Percentiles rank a stretch among this genome's conserved stretches.
Evolutionary conservation across 2,888 invertebrate species (phyloP).

Genomic region (Leptopilina drosophilae): DNA sequence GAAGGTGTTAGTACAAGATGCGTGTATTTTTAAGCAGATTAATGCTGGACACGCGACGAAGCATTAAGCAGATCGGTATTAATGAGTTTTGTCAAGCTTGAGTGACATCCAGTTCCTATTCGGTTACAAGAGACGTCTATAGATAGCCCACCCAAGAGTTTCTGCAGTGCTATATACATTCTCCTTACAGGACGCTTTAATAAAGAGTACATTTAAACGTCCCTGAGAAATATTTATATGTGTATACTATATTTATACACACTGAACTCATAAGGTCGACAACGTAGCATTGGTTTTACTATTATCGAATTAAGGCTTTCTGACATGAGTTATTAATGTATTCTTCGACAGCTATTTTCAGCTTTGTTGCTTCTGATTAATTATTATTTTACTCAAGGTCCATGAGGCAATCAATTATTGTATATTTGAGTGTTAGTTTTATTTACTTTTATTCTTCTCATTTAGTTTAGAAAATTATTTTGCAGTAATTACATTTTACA

Average conservation of each 20-base stretch:
- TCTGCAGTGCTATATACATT: conserved; percentile 63
- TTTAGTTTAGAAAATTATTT: too few species aligned
- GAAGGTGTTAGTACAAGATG: conserved; percentile 29
- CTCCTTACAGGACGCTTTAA: conserved; percentile 50
- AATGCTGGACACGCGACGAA: conserved; percentile 73
- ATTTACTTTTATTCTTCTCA: not conserved
- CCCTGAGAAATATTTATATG: conserved; percentile 49
- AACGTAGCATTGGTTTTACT: conserved; percentile 15
- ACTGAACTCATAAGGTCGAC: not conserved
- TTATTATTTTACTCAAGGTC: conserved; percentile 16
- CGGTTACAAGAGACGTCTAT: conserved; percentile 74
- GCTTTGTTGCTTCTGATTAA: conserved; percentile 9
- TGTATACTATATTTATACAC: conserved; percentile 32
- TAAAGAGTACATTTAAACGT: conserved; percentile 41
- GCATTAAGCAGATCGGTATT: conserved; percentile 77
- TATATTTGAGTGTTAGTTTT: not conserved
- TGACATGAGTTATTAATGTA: conserved; percentile 20
- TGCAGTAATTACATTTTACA: too few species aligned
- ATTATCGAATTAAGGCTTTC: conserved; percentile 2
- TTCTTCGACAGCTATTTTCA: conserved; percentile 36
- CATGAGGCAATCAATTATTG: not conserved
- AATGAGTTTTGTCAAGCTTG: conserved; percentile 76
- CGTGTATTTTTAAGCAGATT: conserved; percentile 72
- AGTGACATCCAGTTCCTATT: conserved; percentile 74
- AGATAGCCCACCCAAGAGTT: conserved; percentile 75